Conservation (phyloP, 2,888 invertebrate species). For the Bimastos eiseni region DNA sequence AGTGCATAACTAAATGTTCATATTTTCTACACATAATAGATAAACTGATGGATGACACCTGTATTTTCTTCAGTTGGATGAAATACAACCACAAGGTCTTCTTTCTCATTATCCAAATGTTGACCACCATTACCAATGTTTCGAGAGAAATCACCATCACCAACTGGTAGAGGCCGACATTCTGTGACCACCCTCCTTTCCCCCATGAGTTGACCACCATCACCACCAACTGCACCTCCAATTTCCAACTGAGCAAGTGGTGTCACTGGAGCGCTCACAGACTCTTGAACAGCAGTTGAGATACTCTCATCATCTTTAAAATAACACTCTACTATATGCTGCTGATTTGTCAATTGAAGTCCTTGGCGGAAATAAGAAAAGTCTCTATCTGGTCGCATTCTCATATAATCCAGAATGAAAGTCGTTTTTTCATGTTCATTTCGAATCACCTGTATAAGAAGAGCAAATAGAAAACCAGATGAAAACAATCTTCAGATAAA, state of each 20-base stretch:
- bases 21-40: neutral
- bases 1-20: neutral
- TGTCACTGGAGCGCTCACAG: neutral
- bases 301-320: neutral
- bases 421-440: neutral
- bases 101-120: neutral
- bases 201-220: neutral
- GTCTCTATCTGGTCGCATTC: neutral
- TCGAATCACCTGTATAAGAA: neutral
- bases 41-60: neutral
- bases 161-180: neutral
- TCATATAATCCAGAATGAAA: slow-evolving; percentile 13
- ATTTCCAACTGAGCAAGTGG: neutral
- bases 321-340: neutral
- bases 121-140: neutral
- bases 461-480: neutral
- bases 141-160: neutral
- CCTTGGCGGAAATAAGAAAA: neutral
- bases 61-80: neutral
- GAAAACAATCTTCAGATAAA: neutral
- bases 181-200: neutral
- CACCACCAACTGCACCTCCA: neutral
- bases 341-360: neutral
- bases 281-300: neutral
- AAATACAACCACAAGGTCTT: neutral